Evolutionary conservation across 1,140 invertebrate genomes (phyloP).

Genomic region (Glomeris maerens): DNA sequence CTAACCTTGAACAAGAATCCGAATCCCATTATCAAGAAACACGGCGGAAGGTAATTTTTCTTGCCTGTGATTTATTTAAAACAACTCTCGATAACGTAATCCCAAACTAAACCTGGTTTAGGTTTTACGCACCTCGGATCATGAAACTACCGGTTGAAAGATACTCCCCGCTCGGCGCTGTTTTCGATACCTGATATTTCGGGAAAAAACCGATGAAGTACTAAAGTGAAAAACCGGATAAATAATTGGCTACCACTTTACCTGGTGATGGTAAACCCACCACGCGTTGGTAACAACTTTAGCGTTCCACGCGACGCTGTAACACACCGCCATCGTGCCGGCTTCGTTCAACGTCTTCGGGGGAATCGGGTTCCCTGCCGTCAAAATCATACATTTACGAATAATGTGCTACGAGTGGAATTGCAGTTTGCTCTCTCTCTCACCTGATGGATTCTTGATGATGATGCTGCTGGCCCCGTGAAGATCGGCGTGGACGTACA

Average conservation of each 20-base stretch:
- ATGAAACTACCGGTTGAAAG: slow-evolving; percentile 92
- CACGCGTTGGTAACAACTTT: slow-evolving; percentile 88
- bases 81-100: neutral
- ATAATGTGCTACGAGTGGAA: neutral
- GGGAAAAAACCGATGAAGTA: neutral
- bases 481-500: slow-evolving; percentile 88
- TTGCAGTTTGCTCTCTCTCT: no score
- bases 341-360: slow-evolving; percentile 94
- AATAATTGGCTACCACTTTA: neutral
- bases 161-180: slow-evolving; percentile 93
- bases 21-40: slow-evolving; percentile 82
- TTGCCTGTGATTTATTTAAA: slow-evolving; percentile 34
- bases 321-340: slow-evolving; percentile 90
- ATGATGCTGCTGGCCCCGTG: slow-evolving; percentile 88
- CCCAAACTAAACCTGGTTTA: neutral
- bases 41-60: slow-evolving; percentile 90
- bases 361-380: slow-evolving; percentile 47
- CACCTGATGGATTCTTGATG: slow-evolving; percentile 67
- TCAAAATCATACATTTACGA: neutral
- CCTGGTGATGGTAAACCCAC: slow-evolving; percentile 91
- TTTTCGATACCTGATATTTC: slow-evolving; percentile 64
- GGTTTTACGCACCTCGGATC: slow-evolving; percentile 81
- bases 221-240: neutral
- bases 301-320: slow-evolving; percentile 92
- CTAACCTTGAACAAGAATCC: slow-evolving; percentile 49